Evolutionary conservation across 2,888 invertebrate genomes (phyloP).

Genomic region (Polietes domitor): DNA sequence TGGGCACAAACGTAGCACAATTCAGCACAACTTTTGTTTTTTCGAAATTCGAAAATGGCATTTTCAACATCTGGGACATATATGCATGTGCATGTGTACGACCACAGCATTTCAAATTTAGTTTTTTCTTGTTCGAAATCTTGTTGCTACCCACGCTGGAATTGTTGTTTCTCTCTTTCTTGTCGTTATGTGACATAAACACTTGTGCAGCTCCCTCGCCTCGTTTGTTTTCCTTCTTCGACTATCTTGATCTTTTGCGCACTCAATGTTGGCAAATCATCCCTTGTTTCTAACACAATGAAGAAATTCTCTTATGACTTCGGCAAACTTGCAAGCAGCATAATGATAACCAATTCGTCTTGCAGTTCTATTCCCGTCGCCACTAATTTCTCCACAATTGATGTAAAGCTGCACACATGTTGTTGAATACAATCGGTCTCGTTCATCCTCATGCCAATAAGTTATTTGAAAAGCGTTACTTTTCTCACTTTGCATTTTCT

Average conservation of each 20-base stretch:
- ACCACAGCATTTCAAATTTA: too few species aligned
- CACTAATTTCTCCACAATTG: conserved; percentile 45
- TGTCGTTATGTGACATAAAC: too few species aligned
- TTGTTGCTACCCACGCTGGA: too few species aligned
- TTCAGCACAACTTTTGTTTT: too few species aligned
- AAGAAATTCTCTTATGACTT: conserved; percentile 62
- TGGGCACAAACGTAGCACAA: too few species aligned
- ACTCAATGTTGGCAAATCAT: conserved; percentile 47
- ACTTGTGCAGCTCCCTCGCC: too few species aligned
- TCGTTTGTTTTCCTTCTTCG: too few species aligned
- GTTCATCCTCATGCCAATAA: conserved; percentile 38
- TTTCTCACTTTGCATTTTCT: conserved; percentile 52
- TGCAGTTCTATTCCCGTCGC: conserved; percentile 50
- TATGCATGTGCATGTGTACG: too few species aligned
- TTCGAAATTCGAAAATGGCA: too few species aligned
- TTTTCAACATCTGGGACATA: too few species aligned
- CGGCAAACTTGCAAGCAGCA: conserved; percentile 59
- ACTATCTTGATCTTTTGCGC: conserved; percentile 55
- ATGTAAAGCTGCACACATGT: conserved; percentile 27
- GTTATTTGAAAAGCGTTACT: conserved; percentile 53
- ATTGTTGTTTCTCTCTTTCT: too few species aligned
- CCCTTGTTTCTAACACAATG: conserved; percentile 53
- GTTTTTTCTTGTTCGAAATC: too few species aligned
- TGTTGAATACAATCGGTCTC: conserved; percentile 33
- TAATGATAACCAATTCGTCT: conserved; percentile 56